These are phyloP conservation scores for Chrysolina haemoptera DNA, from an alignment of 2,888 invertebrate genomes.

Conservation along the genomic window DNA sequence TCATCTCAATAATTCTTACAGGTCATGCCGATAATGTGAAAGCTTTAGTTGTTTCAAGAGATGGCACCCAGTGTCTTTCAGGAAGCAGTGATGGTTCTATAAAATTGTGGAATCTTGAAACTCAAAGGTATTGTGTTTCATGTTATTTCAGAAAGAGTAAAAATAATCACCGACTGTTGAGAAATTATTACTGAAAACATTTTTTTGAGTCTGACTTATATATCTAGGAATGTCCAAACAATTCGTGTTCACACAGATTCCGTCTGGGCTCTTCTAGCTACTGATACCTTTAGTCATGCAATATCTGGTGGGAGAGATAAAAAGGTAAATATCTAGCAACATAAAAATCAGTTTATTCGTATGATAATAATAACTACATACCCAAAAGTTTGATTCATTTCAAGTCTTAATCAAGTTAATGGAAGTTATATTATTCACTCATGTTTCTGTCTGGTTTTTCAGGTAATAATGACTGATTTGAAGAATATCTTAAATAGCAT, in stretches of 20 bases:
- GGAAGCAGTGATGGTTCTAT: constrained; percentile 99
- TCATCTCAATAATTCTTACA: constrained; percentile 45
- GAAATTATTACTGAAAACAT: too few species aligned
- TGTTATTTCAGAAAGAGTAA: too few species aligned
- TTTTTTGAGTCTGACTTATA: background rate
- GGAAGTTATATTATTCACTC: constrained; percentile 3
- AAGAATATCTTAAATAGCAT: constrained; percentile 87
- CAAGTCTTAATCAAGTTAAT: background rate
- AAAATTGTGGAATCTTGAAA: constrained; percentile 96
- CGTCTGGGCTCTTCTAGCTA: constrained; percentile 95
- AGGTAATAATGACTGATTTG: constrained; percentile 91
- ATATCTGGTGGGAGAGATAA: constrained; percentile 97
- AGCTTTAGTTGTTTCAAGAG: constrained; percentile 93
- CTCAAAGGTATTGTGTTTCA: constrained; percentile 90
- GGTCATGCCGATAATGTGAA: constrained; percentile 98
- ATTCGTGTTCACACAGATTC: constrained; percentile 95
- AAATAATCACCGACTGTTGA: too few species aligned
- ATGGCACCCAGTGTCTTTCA: constrained; percentile 96
- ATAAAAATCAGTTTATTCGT: background rate
- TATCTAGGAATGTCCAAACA: constrained; percentile 80
- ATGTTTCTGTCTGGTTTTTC: constrained; percentile 49
- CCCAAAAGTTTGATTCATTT: background rate
- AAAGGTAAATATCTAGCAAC: constrained; percentile 69
- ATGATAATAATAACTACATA: background rate
- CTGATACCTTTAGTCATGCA: constrained; percentile 93